Evolutionary conservation across 2,113 vertebrate genomes (phyloP), one percentile per base, ranked within the genome.

Genomic region (Bos indicus): DNA sequence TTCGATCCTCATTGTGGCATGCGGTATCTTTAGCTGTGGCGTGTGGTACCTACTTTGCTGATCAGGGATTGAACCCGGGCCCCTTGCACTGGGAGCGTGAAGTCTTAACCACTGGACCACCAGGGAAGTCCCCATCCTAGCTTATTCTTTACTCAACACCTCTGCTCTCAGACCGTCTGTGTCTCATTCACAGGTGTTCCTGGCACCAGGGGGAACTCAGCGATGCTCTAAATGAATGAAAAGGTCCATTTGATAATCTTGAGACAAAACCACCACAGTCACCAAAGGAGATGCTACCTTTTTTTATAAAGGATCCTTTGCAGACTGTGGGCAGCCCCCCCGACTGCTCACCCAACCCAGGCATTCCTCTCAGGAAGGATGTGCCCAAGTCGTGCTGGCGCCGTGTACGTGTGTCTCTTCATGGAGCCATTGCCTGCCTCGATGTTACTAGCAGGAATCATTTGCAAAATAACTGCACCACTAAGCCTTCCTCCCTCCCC

Each of bases 401-500:
- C 56, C 87, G 52, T 56, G 56, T 60, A 28, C 0, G 0, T 48
- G 59, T 59, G 26, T 95, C 91, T 98, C 95, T 95, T 96, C 77
- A 11, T 52, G 54, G 46, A 48, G 96, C 95, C 83, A 30, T 57
- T 82, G 91, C 96, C 91, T 87, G 91, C 93, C 62, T 95, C 82
- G 10, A 85, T 0, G 19, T 94, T 94, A 92, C 87, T 60, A 82
- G 93, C 81, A 97, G 90, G 88, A 97, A 93, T 90, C 89, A 96
- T 96, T 93, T 98, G 94, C 92, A 98, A 97, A 96, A 97, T 94
- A 95, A 94, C 96, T 90, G 83, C 96, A 64, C 94, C 62, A 81
- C 95, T 95, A 97, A 97, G 98, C 94, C 95, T 97, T 96, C 51
- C 88, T 97, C 98, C 95, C 97, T 95, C 97, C 93, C 84, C 51